Base-by-base conservation (phyloP, 1,140 invertebrate genomes). In the Vanessa tameamea region DNA sequence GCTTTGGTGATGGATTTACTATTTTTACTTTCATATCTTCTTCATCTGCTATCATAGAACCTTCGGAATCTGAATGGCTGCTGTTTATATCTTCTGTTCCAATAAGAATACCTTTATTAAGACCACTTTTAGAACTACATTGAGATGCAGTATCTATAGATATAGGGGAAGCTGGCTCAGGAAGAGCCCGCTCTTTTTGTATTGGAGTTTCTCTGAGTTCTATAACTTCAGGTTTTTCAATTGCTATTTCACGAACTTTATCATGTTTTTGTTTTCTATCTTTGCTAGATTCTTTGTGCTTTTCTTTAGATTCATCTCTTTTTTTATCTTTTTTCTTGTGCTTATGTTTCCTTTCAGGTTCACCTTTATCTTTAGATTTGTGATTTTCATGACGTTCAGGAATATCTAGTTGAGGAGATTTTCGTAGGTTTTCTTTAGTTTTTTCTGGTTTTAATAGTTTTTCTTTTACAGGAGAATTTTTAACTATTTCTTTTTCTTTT, bases 221-320 rank as follows among this genome's bases (percentile, higher is more conserved):
- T 63, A 89, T 75, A 47, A 89, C 73, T 73, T 93, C 92, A 68
- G 84, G 77, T 89, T 91, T 86, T 84, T 94, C 88, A 73, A 83
- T 64, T 51, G 80, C 83, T 77, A 90, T 85, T 71, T 94, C 93
- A 69, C 91, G 86, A 66, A 87, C 85, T 77, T 94, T 95, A 11
- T 94, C 94, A 83, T 94, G 94, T 79, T 94, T 95, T 76, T 94
- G 94, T 80, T 94, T 94, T 78, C 94, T 95, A 78, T 94, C 94
- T 69, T 93, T 91, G 77, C 82, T 90, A 7, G 93, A 89, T 69
- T 94, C 94, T 84, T 94, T 94, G 76, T 93, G 92, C 83, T 94
- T 93, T 76, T 94, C 93, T 78, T 92, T 92, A 64, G 88, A 93
- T 79, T 92, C 90, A 88, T 94, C 92, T 68, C 90, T 83, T 77